phyloP scores from a whole-genome alignment of 2,797 vertebrate genomes.

The Rhinella marina region DNA sequence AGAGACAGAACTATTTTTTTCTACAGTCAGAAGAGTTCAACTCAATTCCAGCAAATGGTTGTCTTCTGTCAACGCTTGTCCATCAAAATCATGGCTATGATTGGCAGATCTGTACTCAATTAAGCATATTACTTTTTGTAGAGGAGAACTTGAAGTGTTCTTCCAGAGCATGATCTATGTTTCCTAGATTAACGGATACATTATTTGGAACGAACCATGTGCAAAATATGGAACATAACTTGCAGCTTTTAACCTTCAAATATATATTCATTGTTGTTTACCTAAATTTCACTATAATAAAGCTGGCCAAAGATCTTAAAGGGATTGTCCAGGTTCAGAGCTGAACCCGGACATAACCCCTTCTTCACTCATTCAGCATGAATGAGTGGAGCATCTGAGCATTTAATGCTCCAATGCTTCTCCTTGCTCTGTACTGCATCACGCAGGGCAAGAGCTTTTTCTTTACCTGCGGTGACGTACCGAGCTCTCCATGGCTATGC shows the following conservation, averaged over 20 bases:
- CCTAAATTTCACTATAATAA: background rate
- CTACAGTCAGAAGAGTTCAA: background rate
- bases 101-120: background rate
- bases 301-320: too few species aligned
- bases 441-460: too few species aligned
- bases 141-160: background rate
- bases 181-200: background rate
- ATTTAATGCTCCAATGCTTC: too few species aligned
- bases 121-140: background rate
- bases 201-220: background rate
- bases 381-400: too few species aligned
- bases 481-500: too few species aligned
- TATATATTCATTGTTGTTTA: background rate
- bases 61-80: background rate
- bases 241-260: background rate
- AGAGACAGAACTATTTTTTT: background rate
- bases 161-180: background rate
- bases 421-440: too few species aligned
- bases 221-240: background rate
- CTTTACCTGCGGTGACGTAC: too few species aligned
- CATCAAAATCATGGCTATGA: background rate
- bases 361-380: too few species aligned
- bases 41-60: background rate
- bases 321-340: too few species aligned
- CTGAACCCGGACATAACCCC: too few species aligned